phyloP scores from a whole-genome alignment of 1,140 invertebrate species.

The Diuraphis noxia region DNA sequence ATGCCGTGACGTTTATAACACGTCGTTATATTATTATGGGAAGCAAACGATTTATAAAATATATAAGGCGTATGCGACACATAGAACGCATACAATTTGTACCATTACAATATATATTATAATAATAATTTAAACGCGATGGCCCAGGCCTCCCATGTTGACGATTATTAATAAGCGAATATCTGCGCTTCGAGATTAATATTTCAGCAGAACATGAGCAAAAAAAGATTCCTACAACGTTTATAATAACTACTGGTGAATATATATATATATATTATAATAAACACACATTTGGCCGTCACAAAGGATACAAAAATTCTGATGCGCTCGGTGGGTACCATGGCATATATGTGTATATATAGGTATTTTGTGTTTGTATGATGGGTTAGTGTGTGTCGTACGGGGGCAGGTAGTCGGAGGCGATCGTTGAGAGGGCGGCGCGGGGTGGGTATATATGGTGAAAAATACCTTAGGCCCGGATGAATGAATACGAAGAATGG shows the following conservation, averaged over 20 bases:
- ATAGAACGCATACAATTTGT: too few species aligned
- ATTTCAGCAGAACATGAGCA: background rate
- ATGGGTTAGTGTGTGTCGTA: background rate
- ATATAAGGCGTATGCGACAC: background rate
- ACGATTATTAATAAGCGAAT: background rate
- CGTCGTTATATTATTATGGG: too few species aligned
- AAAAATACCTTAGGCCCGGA: conserved; percentile 52
- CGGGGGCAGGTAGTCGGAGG: background rate
- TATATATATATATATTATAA: too few species aligned
- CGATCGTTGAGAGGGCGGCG: background rate
- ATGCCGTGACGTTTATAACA: background rate
- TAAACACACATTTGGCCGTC: conserved; percentile 15
- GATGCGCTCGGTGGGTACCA: background rate
- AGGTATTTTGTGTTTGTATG: background rate
- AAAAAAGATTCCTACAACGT: background rate
- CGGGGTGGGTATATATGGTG: background rate
- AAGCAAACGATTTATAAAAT: too few species aligned
- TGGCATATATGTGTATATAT: background rate
- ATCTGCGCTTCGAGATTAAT: background rate
- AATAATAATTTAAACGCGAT: background rate
- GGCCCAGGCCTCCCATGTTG: conserved; percentile 26
- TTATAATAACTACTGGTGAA: background rate
- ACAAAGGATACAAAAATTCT: conserved; percentile 37
- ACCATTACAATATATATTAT: too few species aligned
- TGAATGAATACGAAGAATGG: conserved; percentile 53